These are phyloP conservation scores for Nymphalis urticae DNA, from an alignment of 2,888 invertebrate species.

Conservation along the genomic window DNA sequence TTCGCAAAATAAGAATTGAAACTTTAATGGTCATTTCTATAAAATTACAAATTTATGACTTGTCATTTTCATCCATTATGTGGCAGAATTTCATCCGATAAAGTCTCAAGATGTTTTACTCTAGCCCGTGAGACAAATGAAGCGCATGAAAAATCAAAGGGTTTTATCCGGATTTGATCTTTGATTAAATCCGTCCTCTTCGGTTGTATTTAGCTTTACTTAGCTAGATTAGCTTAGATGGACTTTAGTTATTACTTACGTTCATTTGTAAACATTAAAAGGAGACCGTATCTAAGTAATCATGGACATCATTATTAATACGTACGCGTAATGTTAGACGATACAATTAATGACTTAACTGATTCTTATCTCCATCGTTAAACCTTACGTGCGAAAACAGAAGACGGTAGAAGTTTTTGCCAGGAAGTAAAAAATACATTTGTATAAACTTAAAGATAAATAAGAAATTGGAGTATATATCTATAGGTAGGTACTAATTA, in stretches of 20 bases:
- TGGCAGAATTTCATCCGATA: too few relatives aligned
- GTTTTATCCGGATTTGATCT: too few relatives aligned
- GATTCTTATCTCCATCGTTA: slow-evolving; percentile 20
- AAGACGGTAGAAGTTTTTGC: slow-evolving; percentile 5
- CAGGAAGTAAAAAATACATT: neutral
- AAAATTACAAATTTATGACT: too few relatives aligned
- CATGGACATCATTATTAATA: neutral
- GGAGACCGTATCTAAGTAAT: neutral
- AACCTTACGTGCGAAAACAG: slow-evolving; percentile 11
- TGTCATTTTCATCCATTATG: too few relatives aligned
- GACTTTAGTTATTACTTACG: neutral
- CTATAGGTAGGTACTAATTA: neutral
- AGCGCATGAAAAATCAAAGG: too few relatives aligned
- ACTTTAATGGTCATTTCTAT: too few relatives aligned
- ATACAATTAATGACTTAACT: slow-evolving; percentile 9
- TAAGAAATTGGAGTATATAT: neutral
- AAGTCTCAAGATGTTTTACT: too few relatives aligned
- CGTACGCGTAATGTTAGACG: slow-evolving; percentile 23
- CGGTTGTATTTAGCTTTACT: too few relatives aligned
- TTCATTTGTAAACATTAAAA: neutral
- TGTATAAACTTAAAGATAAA: neutral
- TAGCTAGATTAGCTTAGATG: too few relatives aligned
- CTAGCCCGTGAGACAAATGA: too few relatives aligned
- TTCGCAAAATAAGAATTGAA: too few relatives aligned
- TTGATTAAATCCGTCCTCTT: too few relatives aligned